A percentile compares a stretch with the other conserved stretches of the same genome.
phyloP scores from a whole-genome alignment of 2,797 vertebrate genomes.

The Cetoscarus ocellatus region DNA sequence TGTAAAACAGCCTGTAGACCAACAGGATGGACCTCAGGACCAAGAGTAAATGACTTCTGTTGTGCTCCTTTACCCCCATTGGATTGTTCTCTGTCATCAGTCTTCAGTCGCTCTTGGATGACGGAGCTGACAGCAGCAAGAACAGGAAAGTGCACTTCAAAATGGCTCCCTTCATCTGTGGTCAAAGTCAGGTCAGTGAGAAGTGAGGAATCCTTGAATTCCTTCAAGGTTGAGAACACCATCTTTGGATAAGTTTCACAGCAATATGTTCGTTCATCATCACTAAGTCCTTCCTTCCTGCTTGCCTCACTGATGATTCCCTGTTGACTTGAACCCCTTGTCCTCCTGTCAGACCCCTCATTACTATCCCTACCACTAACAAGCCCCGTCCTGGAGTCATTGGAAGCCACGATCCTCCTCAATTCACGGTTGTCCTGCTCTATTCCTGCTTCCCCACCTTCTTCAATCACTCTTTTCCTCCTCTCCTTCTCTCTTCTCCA shows the following conservation, averaged over 20 bases:
- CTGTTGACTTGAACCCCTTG: background rate
- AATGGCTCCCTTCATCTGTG: conserved; percentile 41
- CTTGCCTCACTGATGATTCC: background rate
- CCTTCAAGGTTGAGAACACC: conserved; percentile 67
- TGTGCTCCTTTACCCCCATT: background rate
- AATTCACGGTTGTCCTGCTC: conserved; percentile 60
- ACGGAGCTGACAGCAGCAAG: conserved; percentile 80
- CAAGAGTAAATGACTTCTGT: conserved; percentile 59
- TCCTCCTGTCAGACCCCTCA: conserved; percentile 6
- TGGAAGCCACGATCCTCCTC: conserved; percentile 80
- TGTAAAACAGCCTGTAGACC: conserved; percentile 78
- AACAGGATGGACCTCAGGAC: conserved; percentile 59
- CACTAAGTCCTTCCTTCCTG: conserved; percentile 2
- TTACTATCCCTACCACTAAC: conserved; percentile 9
- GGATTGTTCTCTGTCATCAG: background rate
- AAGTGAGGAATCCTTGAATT: conserved; percentile 60
- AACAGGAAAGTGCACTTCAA: conserved; percentile 72
- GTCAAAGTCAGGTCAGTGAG: conserved; percentile 81
- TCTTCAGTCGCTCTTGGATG: conserved; percentile 53
- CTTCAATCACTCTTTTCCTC: conserved; percentile 71
- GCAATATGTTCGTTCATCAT: conserved; percentile 25
- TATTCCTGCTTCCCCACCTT: conserved; percentile 74
- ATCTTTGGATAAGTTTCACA: conserved; percentile 57
- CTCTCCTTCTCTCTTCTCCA: conserved; percentile 84
- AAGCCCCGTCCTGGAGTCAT: conserved; percentile 77